Conservation (phyloP, 2,113 vertebrate species). For the Pionites leucogaster region DNA sequence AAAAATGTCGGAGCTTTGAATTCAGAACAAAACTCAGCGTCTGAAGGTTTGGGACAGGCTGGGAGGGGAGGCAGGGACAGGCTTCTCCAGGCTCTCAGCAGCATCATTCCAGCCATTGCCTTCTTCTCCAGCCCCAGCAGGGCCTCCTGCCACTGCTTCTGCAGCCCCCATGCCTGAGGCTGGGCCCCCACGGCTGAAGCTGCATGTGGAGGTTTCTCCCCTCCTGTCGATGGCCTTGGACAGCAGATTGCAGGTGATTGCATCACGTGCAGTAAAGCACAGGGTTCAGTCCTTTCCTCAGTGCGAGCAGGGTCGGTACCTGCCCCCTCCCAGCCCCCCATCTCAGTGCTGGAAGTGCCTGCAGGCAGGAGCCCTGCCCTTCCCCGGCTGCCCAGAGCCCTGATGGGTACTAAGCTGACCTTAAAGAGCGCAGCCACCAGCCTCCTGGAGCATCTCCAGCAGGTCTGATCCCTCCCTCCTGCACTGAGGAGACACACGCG, state of each 20-base stretch:
- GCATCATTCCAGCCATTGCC: not conserved
- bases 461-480: not conserved
- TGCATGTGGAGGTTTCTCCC: accelerated
- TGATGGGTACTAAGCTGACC: not conserved
- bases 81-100: not conserved
- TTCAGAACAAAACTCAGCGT: not conserved
- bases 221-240: not conserved
- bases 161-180: accelerated
- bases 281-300: not conserved
- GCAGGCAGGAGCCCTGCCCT: not conserved
- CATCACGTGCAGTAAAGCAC: not conserved
- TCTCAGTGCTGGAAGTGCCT: accelerated
- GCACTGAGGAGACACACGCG: not conserved
- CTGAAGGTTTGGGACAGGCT: not conserved
- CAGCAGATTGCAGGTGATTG: not conserved
- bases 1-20: not conserved
- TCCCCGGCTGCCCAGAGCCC: not conserved
- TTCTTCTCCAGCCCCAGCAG: not conserved
- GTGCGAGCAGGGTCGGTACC: accelerated
- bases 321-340: not conserved
- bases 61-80: not conserved
- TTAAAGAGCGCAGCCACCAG: accelerated
- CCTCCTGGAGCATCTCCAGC: not conserved
- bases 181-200: accelerated
- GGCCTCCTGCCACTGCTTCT: not conserved